phyloP scores from a whole-genome alignment of 2,888 invertebrate species.

The Pantelozetes paolii region DNA sequence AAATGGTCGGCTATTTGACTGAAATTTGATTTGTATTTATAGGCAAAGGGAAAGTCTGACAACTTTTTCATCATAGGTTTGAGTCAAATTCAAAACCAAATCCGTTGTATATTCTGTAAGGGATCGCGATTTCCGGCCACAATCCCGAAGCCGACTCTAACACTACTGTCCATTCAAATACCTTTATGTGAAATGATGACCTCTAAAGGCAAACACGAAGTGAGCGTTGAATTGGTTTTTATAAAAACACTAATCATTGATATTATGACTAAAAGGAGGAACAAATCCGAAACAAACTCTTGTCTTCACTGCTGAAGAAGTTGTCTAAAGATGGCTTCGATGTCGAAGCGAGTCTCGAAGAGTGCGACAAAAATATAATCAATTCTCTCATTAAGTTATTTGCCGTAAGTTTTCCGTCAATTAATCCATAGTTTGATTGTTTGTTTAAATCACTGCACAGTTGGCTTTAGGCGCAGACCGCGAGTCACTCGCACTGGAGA shows the following conservation, averaged over 20 bases:
- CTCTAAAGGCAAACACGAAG: conserved; percentile 78
- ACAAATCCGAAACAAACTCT: conserved; percentile 49
- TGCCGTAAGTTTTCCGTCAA: conserved; percentile 62
- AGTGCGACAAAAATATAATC: conserved; percentile 65
- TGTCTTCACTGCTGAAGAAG: conserved; percentile 49
- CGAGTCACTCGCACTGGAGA: conserved; percentile 78
- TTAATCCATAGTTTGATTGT: neutral
- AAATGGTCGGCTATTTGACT: neutral
- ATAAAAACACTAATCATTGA: neutral
- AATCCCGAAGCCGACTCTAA: conserved; percentile 75
- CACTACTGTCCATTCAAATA: conserved; percentile 65
- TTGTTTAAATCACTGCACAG: conserved; percentile 55
- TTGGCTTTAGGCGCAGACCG: conserved; percentile 75
- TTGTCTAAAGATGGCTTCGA: conserved; percentile 50
- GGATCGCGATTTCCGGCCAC: conserved; percentile 81
- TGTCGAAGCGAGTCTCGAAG: conserved; percentile 52
- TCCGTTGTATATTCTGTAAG: conserved; percentile 78
- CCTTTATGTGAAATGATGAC: conserved; percentile 71
- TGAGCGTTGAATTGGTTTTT: conserved; percentile 51
- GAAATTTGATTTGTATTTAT: conserved; percentile 26
- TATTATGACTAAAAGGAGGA: conserved; percentile 49
- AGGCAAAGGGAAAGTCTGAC: conserved; percentile 66
- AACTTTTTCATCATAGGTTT: conserved; percentile 72
- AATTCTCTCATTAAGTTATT: conserved; percentile 83
- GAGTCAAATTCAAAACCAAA: conserved; percentile 69